A percentile compares a stretch with the other conserved stretches of the same genome.
These are phyloP conservation scores for Nomada lathburiana DNA, from an alignment of 2,888 invertebrate genomes.

Conservation along the genomic window DNA sequence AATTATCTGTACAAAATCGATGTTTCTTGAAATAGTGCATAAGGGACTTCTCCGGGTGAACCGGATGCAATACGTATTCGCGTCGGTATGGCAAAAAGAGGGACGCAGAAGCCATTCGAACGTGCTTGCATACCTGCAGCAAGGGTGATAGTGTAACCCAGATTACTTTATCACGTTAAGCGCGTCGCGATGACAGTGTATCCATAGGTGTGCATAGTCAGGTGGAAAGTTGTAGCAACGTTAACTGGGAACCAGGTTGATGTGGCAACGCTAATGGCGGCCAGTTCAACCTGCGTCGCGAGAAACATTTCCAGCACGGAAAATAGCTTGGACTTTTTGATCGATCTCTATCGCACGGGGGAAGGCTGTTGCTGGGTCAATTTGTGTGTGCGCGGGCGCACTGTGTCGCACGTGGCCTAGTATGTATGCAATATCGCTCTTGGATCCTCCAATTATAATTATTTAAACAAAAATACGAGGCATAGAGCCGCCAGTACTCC, in stretches of 20 bases:
- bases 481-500: too few species aligned
- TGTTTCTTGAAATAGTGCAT: too few species aligned
- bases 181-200: constrained; percentile 36
- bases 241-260: constrained; percentile 11
- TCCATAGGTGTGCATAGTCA: background rate
- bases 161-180: constrained; percentile 56
- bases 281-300: constrained; percentile 35
- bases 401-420: background rate
- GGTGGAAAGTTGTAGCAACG: constrained; percentile 34
- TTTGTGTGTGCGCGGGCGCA: background rate
- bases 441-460: too few species aligned
- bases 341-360: constrained; percentile 31
- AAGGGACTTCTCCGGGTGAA: too few species aligned
- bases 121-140: background rate
- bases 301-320: constrained; percentile 34
- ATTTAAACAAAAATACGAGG: too few species aligned
- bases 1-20: too few species aligned
- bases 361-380: background rate
- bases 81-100: background rate
- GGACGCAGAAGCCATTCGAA: constrained; percentile 28
- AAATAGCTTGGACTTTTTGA: constrained; percentile 31
- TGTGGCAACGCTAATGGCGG: constrained; percentile 10
- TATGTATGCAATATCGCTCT: background rate
- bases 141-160: constrained; percentile 51
- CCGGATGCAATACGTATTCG: background rate